Conservation (phyloP, 2,113 vertebrate genomes). For the Helogale parvula region DNA sequence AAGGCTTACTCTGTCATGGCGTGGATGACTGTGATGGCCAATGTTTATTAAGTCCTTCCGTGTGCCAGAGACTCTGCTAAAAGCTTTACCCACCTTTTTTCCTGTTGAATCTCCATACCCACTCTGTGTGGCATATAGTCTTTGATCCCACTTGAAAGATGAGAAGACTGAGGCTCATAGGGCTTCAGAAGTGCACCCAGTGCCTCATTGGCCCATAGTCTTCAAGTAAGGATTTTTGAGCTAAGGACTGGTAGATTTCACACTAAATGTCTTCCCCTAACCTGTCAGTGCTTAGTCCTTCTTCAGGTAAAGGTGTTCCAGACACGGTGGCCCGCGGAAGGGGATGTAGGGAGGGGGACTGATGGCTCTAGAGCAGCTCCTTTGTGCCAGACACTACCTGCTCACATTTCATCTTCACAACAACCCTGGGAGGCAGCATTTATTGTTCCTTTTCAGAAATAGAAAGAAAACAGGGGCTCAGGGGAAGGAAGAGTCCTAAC, state of each 20-base stretch:
- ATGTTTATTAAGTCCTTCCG: not conserved
- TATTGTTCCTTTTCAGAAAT: slow-evolving; percentile 33
- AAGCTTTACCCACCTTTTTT: not conserved
- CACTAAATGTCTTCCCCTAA: not conserved
- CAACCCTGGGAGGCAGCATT: not conserved
- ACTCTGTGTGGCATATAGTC: not conserved
- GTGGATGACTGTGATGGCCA: not conserved
- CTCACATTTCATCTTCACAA: not conserved
- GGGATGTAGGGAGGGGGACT: rapidly evolving
- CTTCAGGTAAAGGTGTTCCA: not conserved
- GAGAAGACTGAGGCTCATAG: not conserved
- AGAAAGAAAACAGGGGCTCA: not conserved
- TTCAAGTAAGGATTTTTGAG: not conserved
- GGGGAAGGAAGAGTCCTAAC: not conserved
- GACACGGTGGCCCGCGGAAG: not conserved
- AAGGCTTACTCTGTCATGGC: not conserved
- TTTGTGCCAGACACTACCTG: not conserved
- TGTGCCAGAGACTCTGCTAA: not conserved
- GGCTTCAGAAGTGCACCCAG: not conserved
- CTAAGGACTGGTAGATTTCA: not conserved
- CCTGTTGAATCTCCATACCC: not conserved
- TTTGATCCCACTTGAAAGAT: not conserved
- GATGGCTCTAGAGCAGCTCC: not conserved
- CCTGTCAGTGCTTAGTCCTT: not conserved
- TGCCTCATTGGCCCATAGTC: not conserved